Evolutionary conservation across 2,888 invertebrate genomes (phyloP).

Genomic region (Erebia epiphron): DNA sequence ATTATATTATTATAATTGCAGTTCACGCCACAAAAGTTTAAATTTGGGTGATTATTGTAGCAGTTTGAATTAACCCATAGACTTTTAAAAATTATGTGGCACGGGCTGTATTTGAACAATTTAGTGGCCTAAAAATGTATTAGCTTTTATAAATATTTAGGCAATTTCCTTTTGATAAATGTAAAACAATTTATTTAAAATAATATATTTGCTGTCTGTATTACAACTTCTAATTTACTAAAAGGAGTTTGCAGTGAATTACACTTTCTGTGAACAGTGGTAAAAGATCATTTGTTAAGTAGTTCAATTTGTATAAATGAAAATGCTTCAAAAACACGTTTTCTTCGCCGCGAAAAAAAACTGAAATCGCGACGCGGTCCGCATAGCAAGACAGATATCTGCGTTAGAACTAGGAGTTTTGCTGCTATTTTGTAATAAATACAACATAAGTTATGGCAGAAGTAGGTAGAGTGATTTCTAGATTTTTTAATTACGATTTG

Average conservation of each 20-base stretch:
- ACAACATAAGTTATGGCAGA: no score
- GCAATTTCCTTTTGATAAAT: conserved; percentile 13
- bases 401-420: no score
- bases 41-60: neutral
- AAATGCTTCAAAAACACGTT: neutral
- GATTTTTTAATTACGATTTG: neutral
- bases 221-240: neutral
- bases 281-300: conserved; percentile 6
- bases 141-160: neutral
- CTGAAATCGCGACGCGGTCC: no score
- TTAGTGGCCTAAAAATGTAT: conserved; percentile 11
- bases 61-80: neutral
- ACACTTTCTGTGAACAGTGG: no score
- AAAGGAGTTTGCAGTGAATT: no score
- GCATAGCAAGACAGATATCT: no score
- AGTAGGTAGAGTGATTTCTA: neutral
- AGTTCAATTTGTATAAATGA: conserved; percentile 10
- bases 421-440: no score
- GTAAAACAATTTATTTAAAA: conserved; percentile 11
- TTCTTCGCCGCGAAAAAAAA: no score
- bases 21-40: neutral
- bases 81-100: neutral
- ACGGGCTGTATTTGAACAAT: neutral
- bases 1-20: neutral
- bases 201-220: neutral